Conservation (phyloP, 1,140 invertebrate genomes). For the honey bee (Apis mellifera) region DNA sequence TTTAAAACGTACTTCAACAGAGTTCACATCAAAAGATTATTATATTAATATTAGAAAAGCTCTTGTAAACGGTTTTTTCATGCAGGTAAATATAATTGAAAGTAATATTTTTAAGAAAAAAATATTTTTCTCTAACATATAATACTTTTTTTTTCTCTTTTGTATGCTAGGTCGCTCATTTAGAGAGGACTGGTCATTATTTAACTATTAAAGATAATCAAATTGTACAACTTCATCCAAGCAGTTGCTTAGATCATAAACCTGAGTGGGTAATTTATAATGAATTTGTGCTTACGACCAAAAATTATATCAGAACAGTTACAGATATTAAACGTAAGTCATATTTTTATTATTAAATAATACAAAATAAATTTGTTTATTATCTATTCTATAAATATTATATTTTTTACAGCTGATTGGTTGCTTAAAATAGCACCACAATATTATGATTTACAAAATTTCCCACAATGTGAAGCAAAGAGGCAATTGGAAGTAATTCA, state of each 20-base stretch:
- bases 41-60: constrained; percentile 99
- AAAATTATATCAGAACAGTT: constrained; percentile 99
- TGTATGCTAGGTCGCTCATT: constrained; percentile 90
- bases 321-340: constrained; percentile 98
- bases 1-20: constrained; percentile 96
- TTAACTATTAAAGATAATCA: constrained; percentile 99
- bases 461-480: constrained; percentile 98
- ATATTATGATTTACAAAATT: constrained; percentile 99
- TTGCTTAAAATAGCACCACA: constrained; percentile 97
- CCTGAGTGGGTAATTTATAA: constrained; percentile 99
- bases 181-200: constrained; percentile 98
- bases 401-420: constrained; percentile 90
- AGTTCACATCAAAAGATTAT: constrained; percentile 99
- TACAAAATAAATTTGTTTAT: constrained; percentile 3
- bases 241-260: constrained; percentile 99
- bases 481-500: constrained; percentile 94
- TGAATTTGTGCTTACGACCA: constrained; percentile 99
- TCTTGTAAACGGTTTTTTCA: constrained; percentile 98
- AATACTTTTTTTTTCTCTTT: constrained; percentile 16
- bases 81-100: constrained; percentile 91
- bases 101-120: neutral
- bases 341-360: constrained; percentile 73
- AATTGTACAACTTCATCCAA: constrained; percentile 98
- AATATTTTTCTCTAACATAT: neutral
- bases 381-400: neutral